These are phyloP conservation scores for Cladorhizidae sp. DNA, from an alignment of 37 sponge, comb jelly and placozoan species.

Conservation along the genomic window DNA sequence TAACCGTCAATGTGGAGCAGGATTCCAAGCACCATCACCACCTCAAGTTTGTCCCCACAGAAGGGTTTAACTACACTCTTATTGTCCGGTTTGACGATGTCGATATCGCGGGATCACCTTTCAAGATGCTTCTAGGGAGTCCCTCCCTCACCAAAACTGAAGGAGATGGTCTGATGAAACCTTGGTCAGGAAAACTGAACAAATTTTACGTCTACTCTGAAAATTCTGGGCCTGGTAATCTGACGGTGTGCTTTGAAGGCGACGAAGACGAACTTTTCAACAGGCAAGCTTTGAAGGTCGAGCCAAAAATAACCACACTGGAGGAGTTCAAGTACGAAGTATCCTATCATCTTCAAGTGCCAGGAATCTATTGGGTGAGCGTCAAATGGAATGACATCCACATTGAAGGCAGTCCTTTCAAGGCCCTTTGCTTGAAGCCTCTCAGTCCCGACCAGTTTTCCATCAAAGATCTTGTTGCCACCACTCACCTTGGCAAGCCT, in stretches of 20 bases:
- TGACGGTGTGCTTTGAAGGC: constrained; percentile 42
- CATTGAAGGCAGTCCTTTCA: constrained; percentile 77
- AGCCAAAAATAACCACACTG: constrained; percentile 19
- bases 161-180: constrained; percentile 67
- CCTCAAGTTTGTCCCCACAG: constrained; percentile 47
- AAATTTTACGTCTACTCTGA: constrained; percentile 46
- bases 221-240: constrained; percentile 61
- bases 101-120: constrained; percentile 84
- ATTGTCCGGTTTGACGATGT: constrained; percentile 64
- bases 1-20: constrained; percentile 20
- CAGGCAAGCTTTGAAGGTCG: constrained; percentile 32
- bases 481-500: constrained; percentile 22
- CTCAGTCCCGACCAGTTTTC: constrained; percentile 27
- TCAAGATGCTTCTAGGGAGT: constrained; percentile 59
- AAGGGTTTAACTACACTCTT: constrained; percentile 54
- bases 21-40: constrained; percentile 36
- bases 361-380: constrained; percentile 56
- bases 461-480: constrained; percentile 15
- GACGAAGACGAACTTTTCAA: constrained; percentile 27
- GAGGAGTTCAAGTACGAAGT: constrained; percentile 46
- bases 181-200: constrained; percentile 30
- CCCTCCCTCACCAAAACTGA: constrained; percentile 51
- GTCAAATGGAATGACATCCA: constrained; percentile 65
- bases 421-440: constrained; percentile 38
- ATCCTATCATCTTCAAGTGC: constrained; percentile 53